Percentiles rank a stretch among this genome's conserved stretches.
phyloP scores from a whole-genome alignment of 2,888 invertebrate genomes.

The Herminia tarsipennalis region DNA sequence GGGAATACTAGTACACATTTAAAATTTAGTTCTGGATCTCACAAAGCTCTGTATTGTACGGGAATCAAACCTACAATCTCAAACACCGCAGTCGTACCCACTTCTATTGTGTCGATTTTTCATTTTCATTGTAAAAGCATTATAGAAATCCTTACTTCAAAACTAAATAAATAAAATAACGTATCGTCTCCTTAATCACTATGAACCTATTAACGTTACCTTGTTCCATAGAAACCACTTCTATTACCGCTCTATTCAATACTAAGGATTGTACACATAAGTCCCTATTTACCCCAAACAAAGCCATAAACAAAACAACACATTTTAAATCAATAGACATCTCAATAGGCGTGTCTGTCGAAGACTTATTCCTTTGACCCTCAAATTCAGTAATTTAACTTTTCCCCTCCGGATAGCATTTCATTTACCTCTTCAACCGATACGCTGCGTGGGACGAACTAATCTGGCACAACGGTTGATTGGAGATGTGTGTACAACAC shows the following conservation, averaged over 20 bases:
- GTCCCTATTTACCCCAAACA: constrained; percentile 13
- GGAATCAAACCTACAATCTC: too few species aligned
- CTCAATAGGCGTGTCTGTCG: constrained; percentile 71
- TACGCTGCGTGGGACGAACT: constrained; percentile 85
- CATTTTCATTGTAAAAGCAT: too few species aligned
- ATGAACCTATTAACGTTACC: too few species aligned
- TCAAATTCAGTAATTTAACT: constrained; percentile 86
- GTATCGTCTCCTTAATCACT: too few species aligned
- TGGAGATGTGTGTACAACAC: constrained; percentile 50
- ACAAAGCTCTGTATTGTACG: too few species aligned
- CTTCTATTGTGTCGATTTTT: too few species aligned
- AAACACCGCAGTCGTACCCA: too few species aligned
- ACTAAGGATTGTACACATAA: constrained; percentile 15
- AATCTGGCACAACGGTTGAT: constrained; percentile 70
- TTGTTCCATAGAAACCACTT: background rate
- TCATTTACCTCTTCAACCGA: constrained; percentile 86
- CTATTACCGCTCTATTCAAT: constrained; percentile 5
- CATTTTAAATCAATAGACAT: constrained; percentile 73
- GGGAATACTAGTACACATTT: too few species aligned
- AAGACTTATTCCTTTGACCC: constrained; percentile 85
- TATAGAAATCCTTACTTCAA: too few species aligned
- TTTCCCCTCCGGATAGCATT: constrained; percentile 86
- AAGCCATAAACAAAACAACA: constrained; percentile 45
- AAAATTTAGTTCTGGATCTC: too few species aligned
- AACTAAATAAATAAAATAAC: too few species aligned